Percentiles rank a stretch among this genome's conserved stretches.
These are phyloP conservation scores for Amiota communis DNA, from an alignment of 2,888 invertebrate genomes.

Conservation along the genomic window DNA sequence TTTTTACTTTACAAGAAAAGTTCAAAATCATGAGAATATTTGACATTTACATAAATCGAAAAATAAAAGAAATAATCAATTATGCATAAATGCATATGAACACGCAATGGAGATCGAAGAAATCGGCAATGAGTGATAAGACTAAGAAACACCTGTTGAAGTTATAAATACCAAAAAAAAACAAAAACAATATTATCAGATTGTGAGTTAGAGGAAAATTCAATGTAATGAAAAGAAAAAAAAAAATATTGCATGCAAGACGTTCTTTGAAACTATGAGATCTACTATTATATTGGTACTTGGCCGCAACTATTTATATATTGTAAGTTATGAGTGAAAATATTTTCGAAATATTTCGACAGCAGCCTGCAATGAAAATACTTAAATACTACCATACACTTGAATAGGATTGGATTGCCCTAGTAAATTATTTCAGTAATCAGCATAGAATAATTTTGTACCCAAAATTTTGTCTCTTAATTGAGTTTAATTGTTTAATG, in stretches of 20 bases:
- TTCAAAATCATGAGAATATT: neutral
- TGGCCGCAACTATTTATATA: neutral
- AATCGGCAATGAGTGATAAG: conserved; percentile 16
- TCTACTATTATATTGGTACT: neutral
- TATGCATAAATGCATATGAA: conserved; percentile 31
- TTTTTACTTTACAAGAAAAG: neutral
- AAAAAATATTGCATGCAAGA: neutral
- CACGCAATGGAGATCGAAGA: conserved; percentile 36
- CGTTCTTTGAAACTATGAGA: neutral
- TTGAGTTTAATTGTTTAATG: conserved; percentile 53
- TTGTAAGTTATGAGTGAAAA: conserved; percentile 25
- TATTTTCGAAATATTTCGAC: conserved; percentile 26
- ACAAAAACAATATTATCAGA: conserved; percentile 18
- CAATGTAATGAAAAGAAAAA: neutral
- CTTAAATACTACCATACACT: too few relatives aligned
- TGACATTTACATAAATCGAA: neutral
- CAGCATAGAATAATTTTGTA: conserved; percentile 17
- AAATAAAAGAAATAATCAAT: conserved; percentile 6
- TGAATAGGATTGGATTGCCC: neutral
- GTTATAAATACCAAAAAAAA: neutral
- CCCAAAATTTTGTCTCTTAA: conserved; percentile 35
- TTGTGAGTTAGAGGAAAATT: neutral
- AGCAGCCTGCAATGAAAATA: neutral
- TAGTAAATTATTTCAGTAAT: conserved; percentile 18
- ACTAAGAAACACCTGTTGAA: conserved; percentile 10